phyloP scores from a whole-genome alignment of 2,113 vertebrate genomes.

The Hipposideros armiger region DNA sequence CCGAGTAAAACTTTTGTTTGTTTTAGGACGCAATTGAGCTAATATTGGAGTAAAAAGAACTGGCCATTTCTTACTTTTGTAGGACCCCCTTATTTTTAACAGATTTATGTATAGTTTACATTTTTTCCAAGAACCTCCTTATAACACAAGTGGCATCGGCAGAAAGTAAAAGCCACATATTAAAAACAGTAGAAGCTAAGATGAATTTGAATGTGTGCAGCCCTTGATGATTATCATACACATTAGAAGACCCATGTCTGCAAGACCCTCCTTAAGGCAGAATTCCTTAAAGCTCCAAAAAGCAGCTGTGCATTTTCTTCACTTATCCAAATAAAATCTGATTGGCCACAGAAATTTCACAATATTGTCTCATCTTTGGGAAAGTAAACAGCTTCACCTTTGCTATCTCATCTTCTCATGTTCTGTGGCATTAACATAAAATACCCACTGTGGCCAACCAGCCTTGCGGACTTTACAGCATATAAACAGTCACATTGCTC shows the following conservation, averaged over 20 bases:
- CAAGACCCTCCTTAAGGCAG: slow-evolving; percentile 52
- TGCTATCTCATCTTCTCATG: slow-evolving; percentile 46
- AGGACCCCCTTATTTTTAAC: slow-evolving; percentile 61
- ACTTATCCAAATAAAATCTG: slow-evolving; percentile 65
- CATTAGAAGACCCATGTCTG: slow-evolving; percentile 70
- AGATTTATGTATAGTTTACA: slow-evolving; percentile 69
- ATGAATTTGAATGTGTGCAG: slow-evolving; percentile 70
- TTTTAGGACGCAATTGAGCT: neutral
- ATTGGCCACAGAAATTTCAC: slow-evolving; percentile 66
- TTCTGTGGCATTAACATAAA: slow-evolving; percentile 69
- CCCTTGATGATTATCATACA: slow-evolving; percentile 63
- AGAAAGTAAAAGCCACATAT: slow-evolving; percentile 13
- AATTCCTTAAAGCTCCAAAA: slow-evolving; percentile 19
- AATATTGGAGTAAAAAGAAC: neutral
- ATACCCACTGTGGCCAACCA: slow-evolving; percentile 50
- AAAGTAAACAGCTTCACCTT: slow-evolving; percentile 71
- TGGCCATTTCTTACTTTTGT: slow-evolving; percentile 39
- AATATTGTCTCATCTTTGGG: slow-evolving; percentile 50
- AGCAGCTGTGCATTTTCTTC: slow-evolving; percentile 48
- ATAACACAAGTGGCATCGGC: neutral
- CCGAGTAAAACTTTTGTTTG: neutral
- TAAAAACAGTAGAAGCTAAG: slow-evolving; percentile 71
- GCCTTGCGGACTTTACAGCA: slow-evolving; percentile 14
- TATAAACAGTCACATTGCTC: slow-evolving; percentile 1
- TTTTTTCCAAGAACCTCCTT: slow-evolving; percentile 74